A percentile compares a stretch with the other conserved stretches of the same genome.
Conservation (phyloP, 2,888 invertebrate species). For the Dynastes grantii region DNA sequence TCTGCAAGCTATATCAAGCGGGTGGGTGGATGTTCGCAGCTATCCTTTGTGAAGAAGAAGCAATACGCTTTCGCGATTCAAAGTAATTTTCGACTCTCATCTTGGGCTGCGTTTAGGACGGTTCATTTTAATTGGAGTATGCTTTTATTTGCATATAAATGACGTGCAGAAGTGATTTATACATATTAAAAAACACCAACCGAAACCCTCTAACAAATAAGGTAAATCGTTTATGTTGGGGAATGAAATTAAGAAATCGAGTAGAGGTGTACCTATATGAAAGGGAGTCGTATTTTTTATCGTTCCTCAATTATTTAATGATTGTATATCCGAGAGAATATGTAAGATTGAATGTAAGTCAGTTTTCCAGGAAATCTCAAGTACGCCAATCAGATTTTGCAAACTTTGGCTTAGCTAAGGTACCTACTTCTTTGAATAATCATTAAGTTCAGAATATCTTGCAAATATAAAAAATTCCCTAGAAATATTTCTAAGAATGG, state of each 20-base stretch:
- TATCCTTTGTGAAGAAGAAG: not conserved
- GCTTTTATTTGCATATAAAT: slow-evolving; percentile 23
- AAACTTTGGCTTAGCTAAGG: too few relatives aligned
- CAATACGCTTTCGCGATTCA: slow-evolving; percentile 3
- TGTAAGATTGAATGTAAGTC: too few relatives aligned
- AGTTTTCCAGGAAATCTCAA: too few relatives aligned
- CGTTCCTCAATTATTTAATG: too few relatives aligned
- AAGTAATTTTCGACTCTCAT: slow-evolving; percentile 7
- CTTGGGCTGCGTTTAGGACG: not conserved
- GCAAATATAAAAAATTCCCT: too few relatives aligned
- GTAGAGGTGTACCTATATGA: not conserved
- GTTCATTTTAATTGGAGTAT: slow-evolving; percentile 9
- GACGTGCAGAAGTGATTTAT: not conserved
- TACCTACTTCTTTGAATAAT: too few relatives aligned
- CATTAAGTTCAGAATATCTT: too few relatives aligned
- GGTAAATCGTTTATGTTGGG: not conserved
- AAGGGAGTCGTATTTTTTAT: too few relatives aligned
- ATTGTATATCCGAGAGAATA: too few relatives aligned
- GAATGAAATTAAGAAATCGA: not conserved
- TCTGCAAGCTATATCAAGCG: slow-evolving; percentile 4
- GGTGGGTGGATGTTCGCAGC: slow-evolving; percentile 11
- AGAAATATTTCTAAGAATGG: too few relatives aligned
- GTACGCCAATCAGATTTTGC: too few relatives aligned
- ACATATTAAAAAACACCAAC: not conserved
- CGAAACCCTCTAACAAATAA: not conserved